A percentile compares a stretch with the other conserved stretches of the same genome.
phyloP scores from a whole-genome alignment of 2,888 invertebrate genomes.

The Enoplolaimus lenunculus region DNA sequence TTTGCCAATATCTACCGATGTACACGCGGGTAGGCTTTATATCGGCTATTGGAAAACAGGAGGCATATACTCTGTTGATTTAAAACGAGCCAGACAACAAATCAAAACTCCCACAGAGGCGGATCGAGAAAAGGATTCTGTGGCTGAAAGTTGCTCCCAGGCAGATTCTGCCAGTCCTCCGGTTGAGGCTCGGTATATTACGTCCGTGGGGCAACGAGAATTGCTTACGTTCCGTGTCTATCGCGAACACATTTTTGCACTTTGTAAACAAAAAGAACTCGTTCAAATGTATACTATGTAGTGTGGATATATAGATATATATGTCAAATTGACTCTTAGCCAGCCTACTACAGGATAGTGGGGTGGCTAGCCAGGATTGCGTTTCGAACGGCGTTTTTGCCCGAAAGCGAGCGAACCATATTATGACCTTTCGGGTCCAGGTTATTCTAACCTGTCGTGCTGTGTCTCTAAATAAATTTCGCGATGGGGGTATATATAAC shows the following conservation, averaged over 20 bases:
- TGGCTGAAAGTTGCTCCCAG: background rate
- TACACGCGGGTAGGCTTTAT: background rate
- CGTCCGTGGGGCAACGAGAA: constrained; percentile 2
- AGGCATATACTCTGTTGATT: background rate
- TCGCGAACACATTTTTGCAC: background rate
- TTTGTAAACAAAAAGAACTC: constrained; percentile 8
- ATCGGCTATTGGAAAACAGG: constrained; percentile 16
- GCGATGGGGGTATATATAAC: no score
- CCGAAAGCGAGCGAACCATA: no score
- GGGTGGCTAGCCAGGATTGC: no score
- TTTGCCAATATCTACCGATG: constrained; percentile 9
- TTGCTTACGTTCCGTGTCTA: constrained; percentile 7
- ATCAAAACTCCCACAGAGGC: background rate
- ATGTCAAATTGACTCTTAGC: no score
- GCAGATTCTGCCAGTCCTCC: background rate
- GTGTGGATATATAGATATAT: background rate
- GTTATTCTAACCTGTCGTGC: no score
- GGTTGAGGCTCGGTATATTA: background rate
- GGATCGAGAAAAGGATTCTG: no score
- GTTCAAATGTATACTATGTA: constrained; percentile 12
- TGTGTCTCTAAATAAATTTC: no score
- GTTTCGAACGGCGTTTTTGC: no score
- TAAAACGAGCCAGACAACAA: no score
- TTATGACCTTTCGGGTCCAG: no score
- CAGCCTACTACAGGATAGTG: no score